Percentiles rank a stretch among this genome's conserved stretches.
Conservation (phyloP, 2,888 invertebrate species). For the Alentia gelatinosa region DNA sequence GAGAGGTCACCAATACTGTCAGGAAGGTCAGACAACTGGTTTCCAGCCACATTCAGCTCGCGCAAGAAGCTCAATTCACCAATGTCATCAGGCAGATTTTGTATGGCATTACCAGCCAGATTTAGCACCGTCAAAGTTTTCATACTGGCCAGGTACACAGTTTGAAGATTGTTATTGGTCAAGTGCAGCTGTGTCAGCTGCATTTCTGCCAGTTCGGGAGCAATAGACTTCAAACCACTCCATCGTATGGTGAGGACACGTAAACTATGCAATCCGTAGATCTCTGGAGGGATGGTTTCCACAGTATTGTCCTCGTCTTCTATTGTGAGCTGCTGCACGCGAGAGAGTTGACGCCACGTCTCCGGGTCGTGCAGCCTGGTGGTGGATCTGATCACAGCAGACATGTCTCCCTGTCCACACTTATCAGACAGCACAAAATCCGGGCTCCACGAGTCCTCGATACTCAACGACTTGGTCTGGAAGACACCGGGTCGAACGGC, state of each 20-base stretch:
- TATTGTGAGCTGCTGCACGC: neutral
- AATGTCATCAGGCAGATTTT: neutral
- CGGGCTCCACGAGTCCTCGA: neutral
- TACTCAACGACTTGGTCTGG: neutral
- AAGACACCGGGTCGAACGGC: neutral
- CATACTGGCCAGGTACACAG: neutral
- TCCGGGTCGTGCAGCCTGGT: neutral
- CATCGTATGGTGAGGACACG: neutral
- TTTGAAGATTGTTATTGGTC: neutral
- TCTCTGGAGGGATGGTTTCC: neutral
- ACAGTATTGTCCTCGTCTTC: neutral
- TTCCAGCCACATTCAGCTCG: neutral
- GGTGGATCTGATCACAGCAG: neutral
- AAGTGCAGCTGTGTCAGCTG: neutral
- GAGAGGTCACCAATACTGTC: neutral
- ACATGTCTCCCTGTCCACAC: neutral
- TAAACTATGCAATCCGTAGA: neutral
- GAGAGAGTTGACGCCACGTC: neutral
- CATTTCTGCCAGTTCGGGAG: neutral
- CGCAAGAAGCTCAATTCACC: neutral
- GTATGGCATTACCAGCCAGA: neutral
- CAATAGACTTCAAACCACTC: neutral
- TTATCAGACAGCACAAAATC: neutral
- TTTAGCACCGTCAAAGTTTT: neutral
- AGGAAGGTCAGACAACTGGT: neutral